Base-by-base conservation (phyloP, 1,140 invertebrate genomes). In the Anadara kagoshimensis region DNA sequence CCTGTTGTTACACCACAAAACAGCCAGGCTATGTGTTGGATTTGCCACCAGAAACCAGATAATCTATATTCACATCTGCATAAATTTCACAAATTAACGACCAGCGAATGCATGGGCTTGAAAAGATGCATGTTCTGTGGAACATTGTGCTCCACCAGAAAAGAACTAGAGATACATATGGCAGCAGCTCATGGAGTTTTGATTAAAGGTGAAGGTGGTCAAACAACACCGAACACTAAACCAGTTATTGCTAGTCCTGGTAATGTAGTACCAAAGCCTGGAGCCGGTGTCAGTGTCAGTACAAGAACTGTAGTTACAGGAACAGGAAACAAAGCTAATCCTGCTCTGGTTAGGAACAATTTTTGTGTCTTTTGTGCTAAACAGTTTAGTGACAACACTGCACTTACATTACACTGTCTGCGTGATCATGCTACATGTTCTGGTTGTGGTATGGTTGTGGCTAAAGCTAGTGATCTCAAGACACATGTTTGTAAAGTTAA, bases 381-480 rank as follows among this genome's bases (percentile, higher is more conserved):
- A 22, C 83, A 82, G 43, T 86, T 86, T 72, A 62, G 69, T 11
- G 81, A 85, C 65, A 86, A 86, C 68, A 85, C 84, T 24, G 82
- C 85, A 49, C 67, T 86, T 20, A 86, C 85, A n/a, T 69, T 83
- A 11, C 85, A 86, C 62, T 86, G 85, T 72, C 78, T 86, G 56
- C 64, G 79, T 29, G 78, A 80, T 29, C 85, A 86, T 73, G 80
- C 85, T 11, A 85, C 85, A 16, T 86, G 85, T 45, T 82, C 75
- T 61, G 82, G 80, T 47, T 86, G 85, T 78, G 85, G 85, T 18
- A 84, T 86, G 81, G 85, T 86, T 5, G 84, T 86, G 1, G 76
- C 82, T 20, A 80, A 79, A 26, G 76, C 78, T 41, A 72, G 69
- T 45, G 79, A 83, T n/a, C 71, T 86, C 1, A 41, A 56, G 4